Evolutionary conservation across 2,888 invertebrate species (phyloP), one percentile per base, ranked within the genome.

Genomic region (Ctenicera cuprea): DNA sequence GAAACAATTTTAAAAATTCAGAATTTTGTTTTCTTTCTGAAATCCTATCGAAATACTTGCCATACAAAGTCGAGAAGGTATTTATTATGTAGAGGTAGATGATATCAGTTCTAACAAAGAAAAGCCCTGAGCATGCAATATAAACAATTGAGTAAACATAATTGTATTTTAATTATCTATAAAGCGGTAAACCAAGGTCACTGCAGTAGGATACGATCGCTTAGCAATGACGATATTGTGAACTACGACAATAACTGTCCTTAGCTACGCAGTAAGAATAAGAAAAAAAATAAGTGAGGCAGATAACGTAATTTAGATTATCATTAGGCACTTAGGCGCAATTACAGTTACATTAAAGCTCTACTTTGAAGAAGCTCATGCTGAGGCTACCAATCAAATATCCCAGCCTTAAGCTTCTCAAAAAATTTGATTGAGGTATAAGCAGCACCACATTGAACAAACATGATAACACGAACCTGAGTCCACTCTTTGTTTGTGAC

Each of bases 141-240:
- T 71, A 81, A 82, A 85, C 83, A 84, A 84, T 83, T 82, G 81
- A 83, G 82, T 83, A 83, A 84, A 83, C 81, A 82, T 83, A 84
- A 85, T 85, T 84, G 81, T 81, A 80, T 82, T 84, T 82, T 82
- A 85, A 85, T 85, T 86, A 85, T 84, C 84, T 84, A 81, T 79
- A 81, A 84, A 83, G 83, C 83, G 82, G 82, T 82, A 83, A 75
- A 82, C 80, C 85, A 86, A 86, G 86, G 85, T 82, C 80, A 81
- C 77, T 83, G 80, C 82, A 83, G 74, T 76, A 76, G 76, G 71
- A 77, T 78, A 74, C 65, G 54, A 78, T 77, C 71, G 69, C 71
- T 71, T 66, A 77, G 61, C 73, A 77, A 80, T 78, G 77, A 78
- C 78, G 76, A 76, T 76, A 75, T 69, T 66, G 59, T 62, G 57